These are phyloP conservation scores for Periphyllus acericola DNA, from an alignment of 2,888 invertebrate species.

Conservation along the genomic window DNA sequence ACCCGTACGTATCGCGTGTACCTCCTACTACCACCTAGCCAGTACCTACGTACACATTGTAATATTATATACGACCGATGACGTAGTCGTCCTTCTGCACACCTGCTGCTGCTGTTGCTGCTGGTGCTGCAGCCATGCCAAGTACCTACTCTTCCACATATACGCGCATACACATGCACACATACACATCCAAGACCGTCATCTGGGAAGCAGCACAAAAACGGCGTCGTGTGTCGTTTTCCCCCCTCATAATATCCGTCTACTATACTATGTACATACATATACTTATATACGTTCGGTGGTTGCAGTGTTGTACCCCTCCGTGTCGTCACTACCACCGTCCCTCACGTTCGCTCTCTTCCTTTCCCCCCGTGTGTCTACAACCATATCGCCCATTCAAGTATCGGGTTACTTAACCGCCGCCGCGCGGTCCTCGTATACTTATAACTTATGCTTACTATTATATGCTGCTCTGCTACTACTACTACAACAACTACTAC, in stretches of 20 bases:
- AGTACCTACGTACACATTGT: slow-evolving; percentile 24
- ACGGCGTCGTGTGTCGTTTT: slow-evolving; percentile 56
- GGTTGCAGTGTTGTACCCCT: slow-evolving; percentile 33
- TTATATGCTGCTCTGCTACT: background rate
- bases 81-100: slow-evolving; percentile 57
- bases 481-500: slow-evolving; percentile 3
- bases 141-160: slow-evolving; percentile 19
- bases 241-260: slow-evolving; percentile 36
- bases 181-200: slow-evolving; percentile 35
- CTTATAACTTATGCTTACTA: slow-evolving; percentile 4
- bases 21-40: slow-evolving; percentile 16
- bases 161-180: background rate
- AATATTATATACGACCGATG: slow-evolving; percentile 53
- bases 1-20: slow-evolving; percentile 36
- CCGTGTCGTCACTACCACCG: slow-evolving; percentile 24
- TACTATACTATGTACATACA: background rate
- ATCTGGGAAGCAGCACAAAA: slow-evolving; percentile 59
- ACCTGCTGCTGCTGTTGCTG: slow-evolving; percentile 43
- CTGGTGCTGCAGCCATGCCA: slow-evolving; percentile 37
- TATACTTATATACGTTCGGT: slow-evolving; percentile 6
- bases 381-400: slow-evolving; percentile 51
- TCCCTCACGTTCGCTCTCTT: background rate
- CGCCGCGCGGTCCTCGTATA: background rate
- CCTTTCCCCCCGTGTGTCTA: background rate
- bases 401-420: slow-evolving; percentile 55